These are phyloP conservation scores for Fukomys damarensis DNA, from an alignment of 2,113 vertebrate species.

Conservation along the genomic window DNA sequence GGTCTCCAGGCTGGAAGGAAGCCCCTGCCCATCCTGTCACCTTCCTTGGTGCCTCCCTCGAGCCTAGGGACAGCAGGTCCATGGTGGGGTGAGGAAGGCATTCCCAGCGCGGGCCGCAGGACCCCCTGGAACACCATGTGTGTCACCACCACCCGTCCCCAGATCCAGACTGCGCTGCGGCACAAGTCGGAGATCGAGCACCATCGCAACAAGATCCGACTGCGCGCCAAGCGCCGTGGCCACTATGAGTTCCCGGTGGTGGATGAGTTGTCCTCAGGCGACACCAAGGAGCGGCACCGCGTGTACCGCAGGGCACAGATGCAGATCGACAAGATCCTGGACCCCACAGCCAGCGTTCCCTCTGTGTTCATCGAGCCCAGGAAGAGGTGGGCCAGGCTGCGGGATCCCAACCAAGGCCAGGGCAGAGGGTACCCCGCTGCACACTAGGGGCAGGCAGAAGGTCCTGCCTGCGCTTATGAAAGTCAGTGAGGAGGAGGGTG, in stretches of 20 bases:
- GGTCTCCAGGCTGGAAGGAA: background rate
- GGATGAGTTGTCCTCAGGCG: constrained; percentile 91
- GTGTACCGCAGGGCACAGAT: constrained; percentile 96
- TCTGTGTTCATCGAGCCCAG: constrained; percentile 93
- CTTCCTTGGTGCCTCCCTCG: background rate
- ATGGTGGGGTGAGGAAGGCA: background rate
- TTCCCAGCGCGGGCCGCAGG: background rate
- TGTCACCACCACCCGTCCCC: fast-evolving
- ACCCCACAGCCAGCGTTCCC: constrained; percentile 91
- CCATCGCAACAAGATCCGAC: constrained; percentile 98
- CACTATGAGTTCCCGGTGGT: constrained; percentile 98
- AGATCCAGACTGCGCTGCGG: constrained; percentile 96
- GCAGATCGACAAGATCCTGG: constrained; percentile 99
- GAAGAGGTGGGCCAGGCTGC: constrained; percentile 88
- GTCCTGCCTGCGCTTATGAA: background rate
- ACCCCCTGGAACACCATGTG: fast-evolving
- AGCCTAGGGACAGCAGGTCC: no score
- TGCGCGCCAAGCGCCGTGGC: constrained; percentile 97
- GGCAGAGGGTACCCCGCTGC: background rate
- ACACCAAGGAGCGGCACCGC: constrained; percentile 93
- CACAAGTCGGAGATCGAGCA: constrained; percentile 99
- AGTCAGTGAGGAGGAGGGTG: background rate
- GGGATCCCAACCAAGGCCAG: background rate
- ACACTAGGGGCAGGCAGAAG: background rate
- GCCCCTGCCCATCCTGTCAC: background rate